Percentiles rank a stretch among this genome's conserved stretches.
Evolutionary conservation across 2,797 vertebrate species (phyloP).

Genomic region (Caiman crocodilus): DNA sequence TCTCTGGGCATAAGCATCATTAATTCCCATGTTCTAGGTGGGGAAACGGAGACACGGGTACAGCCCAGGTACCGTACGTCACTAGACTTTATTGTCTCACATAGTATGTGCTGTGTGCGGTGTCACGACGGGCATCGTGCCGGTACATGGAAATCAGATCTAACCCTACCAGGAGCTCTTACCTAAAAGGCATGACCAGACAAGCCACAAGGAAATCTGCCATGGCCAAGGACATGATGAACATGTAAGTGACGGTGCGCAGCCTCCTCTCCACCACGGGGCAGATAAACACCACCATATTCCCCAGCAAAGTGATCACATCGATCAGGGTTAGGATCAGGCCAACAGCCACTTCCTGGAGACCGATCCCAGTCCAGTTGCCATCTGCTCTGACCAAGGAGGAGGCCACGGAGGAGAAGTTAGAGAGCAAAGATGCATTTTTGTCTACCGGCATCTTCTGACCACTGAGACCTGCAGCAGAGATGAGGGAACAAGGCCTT

Average conservation of each 20-base stretch:
- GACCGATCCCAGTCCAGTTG: constrained; percentile 10
- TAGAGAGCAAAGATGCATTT: constrained; percentile 62
- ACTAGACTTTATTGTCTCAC: neutral
- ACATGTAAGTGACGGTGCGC: constrained; percentile 80
- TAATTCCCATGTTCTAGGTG: neutral
- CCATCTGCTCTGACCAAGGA: constrained; percentile 37
- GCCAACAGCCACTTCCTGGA: constrained; percentile 70
- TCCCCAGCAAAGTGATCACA: constrained; percentile 77
- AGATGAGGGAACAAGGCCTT: neutral
- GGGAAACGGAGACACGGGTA: neutral
- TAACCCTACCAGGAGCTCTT: neutral
- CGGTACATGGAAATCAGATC: rapidly evolving
- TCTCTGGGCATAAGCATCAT: neutral
- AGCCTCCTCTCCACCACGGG: constrained; percentile 77
- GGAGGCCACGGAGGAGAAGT: constrained; percentile 63
- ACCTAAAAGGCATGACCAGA: constrained; percentile 83
- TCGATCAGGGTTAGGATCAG: constrained; percentile 76
- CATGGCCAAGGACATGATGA: constrained; percentile 81
- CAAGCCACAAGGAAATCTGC: constrained; percentile 81
- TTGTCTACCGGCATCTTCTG: constrained; percentile 60
- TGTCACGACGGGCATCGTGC: rapidly evolving
- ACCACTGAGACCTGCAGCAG: constrained; percentile 24
- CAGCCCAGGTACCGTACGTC: neutral
- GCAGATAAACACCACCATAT: constrained; percentile 76
- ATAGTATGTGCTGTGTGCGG: rapidly evolving